A percentile compares a stretch with the other conserved stretches of the same genome.
phyloP scores from a whole-genome alignment of 2,113 vertebrate species.

The Amia ocellicauda region DNA sequence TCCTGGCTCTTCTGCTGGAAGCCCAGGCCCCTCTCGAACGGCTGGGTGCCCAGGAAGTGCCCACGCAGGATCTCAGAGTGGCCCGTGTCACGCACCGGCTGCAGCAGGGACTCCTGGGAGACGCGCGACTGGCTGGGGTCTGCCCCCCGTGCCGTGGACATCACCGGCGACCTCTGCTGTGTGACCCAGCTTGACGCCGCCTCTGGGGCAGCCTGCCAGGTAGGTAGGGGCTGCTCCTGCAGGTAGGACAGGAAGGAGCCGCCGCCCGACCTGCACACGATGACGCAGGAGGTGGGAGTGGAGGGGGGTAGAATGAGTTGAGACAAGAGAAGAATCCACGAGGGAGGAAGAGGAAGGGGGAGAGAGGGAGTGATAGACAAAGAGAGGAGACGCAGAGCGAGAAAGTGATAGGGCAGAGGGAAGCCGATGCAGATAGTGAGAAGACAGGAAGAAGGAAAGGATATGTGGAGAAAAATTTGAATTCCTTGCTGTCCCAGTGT shows the following conservation, averaged over 20 bases:
- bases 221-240: conserved; percentile 62
- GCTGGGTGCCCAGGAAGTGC: conserved; percentile 68
- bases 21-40: conserved; percentile 70
- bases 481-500: no score
- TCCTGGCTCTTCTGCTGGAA: conserved; percentile 66
- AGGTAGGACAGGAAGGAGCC: conserved; percentile 71
- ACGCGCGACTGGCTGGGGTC: conserved; percentile 49
- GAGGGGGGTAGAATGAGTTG: conserved; percentile 20
- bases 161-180: conserved; percentile 58
- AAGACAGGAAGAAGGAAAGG: no score
- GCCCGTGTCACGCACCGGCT: conserved; percentile 69
- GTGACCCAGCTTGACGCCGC: conserved; percentile 59
- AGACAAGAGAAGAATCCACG: no score
- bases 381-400: conserved; percentile 27
- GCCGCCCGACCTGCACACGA: conserved; percentile 50
- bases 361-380: not conserved
- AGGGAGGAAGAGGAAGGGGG: not conserved
- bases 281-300: conserved; percentile 17
- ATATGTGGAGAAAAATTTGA: no score
- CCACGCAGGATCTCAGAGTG: conserved; percentile 67
- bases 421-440: no score
- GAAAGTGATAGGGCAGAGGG: no score
- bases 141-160: conserved; percentile 56
- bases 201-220: conserved; percentile 59
- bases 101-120: conserved; percentile 64